Base-by-base conservation (phyloP, 2,113 vertebrate genomes). In the Pollachius pollachius region DNA sequence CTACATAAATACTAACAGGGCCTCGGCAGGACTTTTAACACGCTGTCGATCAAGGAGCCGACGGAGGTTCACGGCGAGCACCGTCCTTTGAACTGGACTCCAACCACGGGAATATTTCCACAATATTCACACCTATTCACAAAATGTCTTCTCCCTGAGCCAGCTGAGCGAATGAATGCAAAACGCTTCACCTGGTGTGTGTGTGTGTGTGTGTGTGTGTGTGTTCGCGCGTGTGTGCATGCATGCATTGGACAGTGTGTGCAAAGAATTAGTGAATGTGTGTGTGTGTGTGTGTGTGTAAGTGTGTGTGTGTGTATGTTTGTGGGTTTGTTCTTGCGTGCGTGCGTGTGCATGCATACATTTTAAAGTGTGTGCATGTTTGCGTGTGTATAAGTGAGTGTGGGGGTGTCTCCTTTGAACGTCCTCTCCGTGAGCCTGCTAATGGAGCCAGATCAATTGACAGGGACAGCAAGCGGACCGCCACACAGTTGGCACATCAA, bases 401-500 rank as follows among this genome's bases (percentile, higher is more conserved):
- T 60, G 58, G n/a, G 52, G 11, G 52, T 57, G 54, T 57, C 15
- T 57, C 18, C 19, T 15, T 23, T 63, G 83, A 79, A 76, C 27
- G 83, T 72, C 75, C 78, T 30, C 56, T 70, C 80, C 64, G 1
- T 13, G 75, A 72, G 82, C 85, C 89, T 89, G 89, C 85, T 90
- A 91, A 89, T 91, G 87, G 88, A 87, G 82, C 75, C 84, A 68
- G 88, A 89, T 89, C 87, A 89, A 89, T 89, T 89, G 83, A 69
- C 77, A 67, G 82, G 83, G 85, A 87, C 68, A 52, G 81, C 66
- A 58, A 84, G 81, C 84, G 87, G 84, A 79, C 84, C 87, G 87
- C 81, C 84, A 85, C 87, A 85, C 87, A 82, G 87, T 88, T 89
- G 85, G 84, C 84, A 91, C 86, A 89, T 91, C 90, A 91, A 90